These are phyloP conservation scores for Rhopalosiphum nymphaeae DNA, from an alignment of 2,888 invertebrate genomes.

Conservation along the genomic window DNA sequence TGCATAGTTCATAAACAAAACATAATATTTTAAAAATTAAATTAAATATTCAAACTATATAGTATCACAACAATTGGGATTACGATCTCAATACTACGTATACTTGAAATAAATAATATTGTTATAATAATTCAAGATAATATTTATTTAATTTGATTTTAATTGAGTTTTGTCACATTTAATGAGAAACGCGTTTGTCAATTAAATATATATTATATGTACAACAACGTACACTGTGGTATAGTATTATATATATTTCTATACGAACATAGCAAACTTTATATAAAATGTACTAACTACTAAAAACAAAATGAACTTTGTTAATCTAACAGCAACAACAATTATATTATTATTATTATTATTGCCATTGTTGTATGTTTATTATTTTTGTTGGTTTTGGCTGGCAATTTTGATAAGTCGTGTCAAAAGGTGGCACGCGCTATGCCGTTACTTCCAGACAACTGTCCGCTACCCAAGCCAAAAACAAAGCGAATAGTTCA, in stretches of 20 bases:
- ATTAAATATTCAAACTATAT: not conserved
- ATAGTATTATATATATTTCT: not conserved
- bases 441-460: not conserved
- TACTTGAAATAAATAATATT: not conserved
- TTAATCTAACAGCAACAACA: not conserved
- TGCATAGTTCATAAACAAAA: not conserved
- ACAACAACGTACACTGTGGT: not conserved
- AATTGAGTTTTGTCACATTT: not conserved
- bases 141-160: not conserved
- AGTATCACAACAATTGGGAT: not conserved
- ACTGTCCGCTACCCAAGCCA: not conserved
- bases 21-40: not conserved
- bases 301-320: not conserved
- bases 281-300: not conserved
- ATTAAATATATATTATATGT: not conserved
- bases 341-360: not conserved
- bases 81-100: not conserved
- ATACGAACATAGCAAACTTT: not conserved
- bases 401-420: slow-evolving; percentile 20
- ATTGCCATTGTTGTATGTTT: not conserved
- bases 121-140: not conserved
- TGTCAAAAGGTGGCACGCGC: not conserved
- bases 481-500: not conserved
- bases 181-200: not conserved
- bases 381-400: not conserved